These are phyloP conservation scores for Heliothis peltigera DNA, from an alignment of 2,888 invertebrate species.

Conservation along the genomic window DNA sequence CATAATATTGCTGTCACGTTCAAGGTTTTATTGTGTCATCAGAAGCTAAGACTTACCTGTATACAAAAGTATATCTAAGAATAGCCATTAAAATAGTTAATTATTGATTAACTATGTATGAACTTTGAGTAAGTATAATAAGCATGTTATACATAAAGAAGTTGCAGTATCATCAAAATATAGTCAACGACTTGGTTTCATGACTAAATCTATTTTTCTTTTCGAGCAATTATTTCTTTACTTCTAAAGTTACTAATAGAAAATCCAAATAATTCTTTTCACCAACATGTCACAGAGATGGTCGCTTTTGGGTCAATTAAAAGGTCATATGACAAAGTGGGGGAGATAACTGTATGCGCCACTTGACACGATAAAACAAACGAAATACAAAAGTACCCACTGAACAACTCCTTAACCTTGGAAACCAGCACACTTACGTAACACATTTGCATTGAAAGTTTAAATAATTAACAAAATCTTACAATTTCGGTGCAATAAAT, in stretches of 20 bases:
- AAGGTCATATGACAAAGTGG: constrained; percentile 73
- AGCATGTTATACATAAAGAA: too few relatives aligned
- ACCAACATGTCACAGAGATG: constrained; percentile 74
- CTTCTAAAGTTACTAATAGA: constrained; percentile 48
- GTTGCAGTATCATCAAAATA: not conserved
- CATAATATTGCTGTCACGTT: constrained; percentile 68
- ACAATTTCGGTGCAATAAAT: constrained; percentile 1
- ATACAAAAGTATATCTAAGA: constrained; percentile 55
- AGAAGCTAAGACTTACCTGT: constrained; percentile 63
- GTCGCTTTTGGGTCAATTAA: constrained; percentile 78
- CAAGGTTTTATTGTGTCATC: constrained; percentile 67
- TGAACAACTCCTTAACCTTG: constrained; percentile 56
- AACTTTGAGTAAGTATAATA: too few relatives aligned
- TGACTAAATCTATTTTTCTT: constrained; percentile 7
- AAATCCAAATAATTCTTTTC: constrained; percentile 58
- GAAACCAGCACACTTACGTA: constrained; percentile 53
- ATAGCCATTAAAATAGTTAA: constrained; percentile 1
- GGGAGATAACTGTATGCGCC: constrained; percentile 72
- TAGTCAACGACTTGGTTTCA: not conserved
- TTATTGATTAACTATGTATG: too few relatives aligned
- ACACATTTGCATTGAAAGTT: constrained; percentile 50
- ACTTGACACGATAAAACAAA: constrained; percentile 60
- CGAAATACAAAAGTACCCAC: constrained; percentile 47
- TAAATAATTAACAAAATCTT: constrained; percentile 20
- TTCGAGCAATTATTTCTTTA: constrained; percentile 34